A percentile compares a stretch with the other conserved stretches of the same genome.
These are phyloP conservation scores for Brevimyrus niger DNA, from an alignment of 2,113 vertebrate species.

Conservation along the genomic window DNA sequence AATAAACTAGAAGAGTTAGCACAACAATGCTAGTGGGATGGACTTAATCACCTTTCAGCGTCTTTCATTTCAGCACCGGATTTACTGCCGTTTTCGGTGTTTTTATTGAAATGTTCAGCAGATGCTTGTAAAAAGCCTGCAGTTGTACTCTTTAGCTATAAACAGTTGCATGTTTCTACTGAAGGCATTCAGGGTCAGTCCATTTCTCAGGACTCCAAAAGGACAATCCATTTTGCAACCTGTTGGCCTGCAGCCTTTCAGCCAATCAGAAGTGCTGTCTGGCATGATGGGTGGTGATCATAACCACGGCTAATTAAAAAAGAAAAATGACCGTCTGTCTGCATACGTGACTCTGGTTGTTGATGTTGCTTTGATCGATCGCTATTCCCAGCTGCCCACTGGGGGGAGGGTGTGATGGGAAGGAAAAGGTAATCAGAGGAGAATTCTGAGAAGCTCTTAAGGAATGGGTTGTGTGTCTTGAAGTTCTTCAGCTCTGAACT, in stretches of 20 bases:
- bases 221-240: neutral
- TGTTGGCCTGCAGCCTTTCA: neutral
- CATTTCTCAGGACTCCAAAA: neutral
- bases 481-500: neutral
- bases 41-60: neutral
- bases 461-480: neutral
- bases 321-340: neutral
- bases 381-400: neutral
- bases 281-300: neutral
- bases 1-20: neutral
- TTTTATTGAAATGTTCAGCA: conserved; percentile 4
- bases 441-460: neutral
- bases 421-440: neutral
- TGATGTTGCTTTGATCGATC: neutral
- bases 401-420: neutral
- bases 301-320: neutral
- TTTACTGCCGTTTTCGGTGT: neutral
- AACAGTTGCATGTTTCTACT: neutral
- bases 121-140: neutral
- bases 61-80: neutral
- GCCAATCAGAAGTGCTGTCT: neutral
- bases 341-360: neutral
- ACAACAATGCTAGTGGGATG: neutral
- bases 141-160: neutral
- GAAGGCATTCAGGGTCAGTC: neutral